Evolutionary conservation across 2,797 vertebrate genomes (phyloP), one percentile per base, ranked within the genome.

Genomic region (Fratercula arctica): DNA sequence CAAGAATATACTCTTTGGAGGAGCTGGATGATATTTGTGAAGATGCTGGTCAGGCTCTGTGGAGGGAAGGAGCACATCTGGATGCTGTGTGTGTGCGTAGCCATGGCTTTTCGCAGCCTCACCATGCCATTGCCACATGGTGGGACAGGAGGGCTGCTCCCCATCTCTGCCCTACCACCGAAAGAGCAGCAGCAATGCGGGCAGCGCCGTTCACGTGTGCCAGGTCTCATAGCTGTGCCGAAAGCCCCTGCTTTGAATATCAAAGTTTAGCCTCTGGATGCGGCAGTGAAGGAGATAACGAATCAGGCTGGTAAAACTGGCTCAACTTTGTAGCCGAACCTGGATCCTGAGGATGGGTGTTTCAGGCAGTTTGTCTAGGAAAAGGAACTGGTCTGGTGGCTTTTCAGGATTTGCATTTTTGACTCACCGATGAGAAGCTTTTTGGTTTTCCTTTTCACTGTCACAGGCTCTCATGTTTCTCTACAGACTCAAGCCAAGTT

Each of bases 401-500:
- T 97, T 96, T 96, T 90, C 63, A 88, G 68, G 64, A 95, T 95
- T 92, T 96, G 95, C 92, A 96, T 95, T 87, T 95, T 96, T 94
- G 87, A 77, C 81, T 96, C 78, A 45, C 66, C 9, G 21, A 85
- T 96, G 90, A 67, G 90, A 93, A 96, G 78, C 59, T 70, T 79
- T 96, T 92, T 53, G 18, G 39, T 85, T 93, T 94, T 94, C 72
- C 37, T 81, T 95, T 96, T 88, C 61, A 48, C 41, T 94, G 85
- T 95, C 90, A 86, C 74, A 48, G 64, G 35, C 48, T 94, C 94
- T 96, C 82, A 46, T 87, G 87, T 91, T 93, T 96, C 94, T 91
- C 37, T 77, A 37, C 85, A 87, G 78, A 80, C 68, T 95, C 5
- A 33, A 96, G 88, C 74, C 90, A 91, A 93, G 82, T 85, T 77